Evolutionary conservation across 1,140 invertebrate genomes (phyloP).

Genomic region (Caenorhabditis remanei): DNA sequence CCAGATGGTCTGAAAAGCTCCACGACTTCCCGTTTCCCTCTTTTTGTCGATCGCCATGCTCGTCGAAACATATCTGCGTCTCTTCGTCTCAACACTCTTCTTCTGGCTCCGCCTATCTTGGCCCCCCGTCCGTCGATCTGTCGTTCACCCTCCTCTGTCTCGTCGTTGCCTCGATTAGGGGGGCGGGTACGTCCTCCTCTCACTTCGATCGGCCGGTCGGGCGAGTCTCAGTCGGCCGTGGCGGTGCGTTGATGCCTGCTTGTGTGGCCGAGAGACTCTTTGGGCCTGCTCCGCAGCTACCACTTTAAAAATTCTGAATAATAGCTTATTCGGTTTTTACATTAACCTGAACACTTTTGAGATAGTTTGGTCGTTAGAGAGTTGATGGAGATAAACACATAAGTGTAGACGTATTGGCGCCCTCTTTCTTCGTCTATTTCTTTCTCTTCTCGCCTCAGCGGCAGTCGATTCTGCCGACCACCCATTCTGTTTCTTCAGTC

Average conservation of each 20-base stretch:
- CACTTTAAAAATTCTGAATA: neutral
- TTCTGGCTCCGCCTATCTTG: constrained; percentile 6
- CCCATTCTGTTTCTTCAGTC: no score
- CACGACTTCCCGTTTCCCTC: neutral
- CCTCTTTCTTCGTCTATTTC: neutral
- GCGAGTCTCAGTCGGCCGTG: constrained; percentile 46
- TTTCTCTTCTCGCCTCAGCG: no score
- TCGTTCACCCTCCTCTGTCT: constrained; percentile 38
- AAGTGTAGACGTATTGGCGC: neutral
- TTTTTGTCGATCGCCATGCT: constrained; percentile 46
- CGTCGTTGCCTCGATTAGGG: constrained; percentile 50
- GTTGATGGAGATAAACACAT: no score
- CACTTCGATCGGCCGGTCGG: constrained; percentile 50
- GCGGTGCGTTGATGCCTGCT: constrained; percentile 41
- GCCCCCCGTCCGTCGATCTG: constrained; percentile 27
- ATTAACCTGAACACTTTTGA: no score
- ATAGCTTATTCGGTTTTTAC: no score
- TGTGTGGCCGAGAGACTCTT: constrained; percentile 47
- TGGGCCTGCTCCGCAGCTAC: neutral
- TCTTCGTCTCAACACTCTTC: constrained; percentile 35
- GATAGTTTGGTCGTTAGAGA: no score
- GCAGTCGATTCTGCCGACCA: no score
- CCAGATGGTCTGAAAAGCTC: neutral
- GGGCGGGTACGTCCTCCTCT: constrained; percentile 49
- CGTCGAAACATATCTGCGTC: constrained; percentile 10